phyloP scores from a whole-genome alignment of 2,113 vertebrate genomes.

The Daubentonia madagascariensis region DNA sequence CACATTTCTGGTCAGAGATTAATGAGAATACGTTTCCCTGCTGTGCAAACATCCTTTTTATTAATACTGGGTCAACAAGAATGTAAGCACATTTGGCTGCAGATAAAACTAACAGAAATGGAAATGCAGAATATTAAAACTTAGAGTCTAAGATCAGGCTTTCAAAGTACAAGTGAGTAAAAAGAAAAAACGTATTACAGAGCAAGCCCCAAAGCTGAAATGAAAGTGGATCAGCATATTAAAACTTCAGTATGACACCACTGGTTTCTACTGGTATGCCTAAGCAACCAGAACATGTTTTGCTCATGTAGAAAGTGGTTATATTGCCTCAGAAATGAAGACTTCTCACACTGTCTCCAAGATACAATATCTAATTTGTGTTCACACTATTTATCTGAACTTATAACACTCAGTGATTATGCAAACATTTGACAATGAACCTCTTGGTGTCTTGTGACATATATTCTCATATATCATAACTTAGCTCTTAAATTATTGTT shows the following conservation, averaged over 20 bases:
- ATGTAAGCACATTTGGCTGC: slow-evolving; percentile 52
- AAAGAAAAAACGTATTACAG: slow-evolving; percentile 11
- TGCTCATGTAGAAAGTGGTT: not conserved
- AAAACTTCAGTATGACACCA: not conserved
- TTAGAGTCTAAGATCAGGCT: not conserved
- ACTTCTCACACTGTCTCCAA: not conserved
- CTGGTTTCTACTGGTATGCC: not conserved
- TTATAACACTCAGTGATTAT: not conserved
- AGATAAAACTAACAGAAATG: slow-evolving; percentile 69
- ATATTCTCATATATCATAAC: not conserved
- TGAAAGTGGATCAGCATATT: not conserved
- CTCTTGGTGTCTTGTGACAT: not conserved
- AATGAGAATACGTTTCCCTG: slow-evolving; percentile 58
- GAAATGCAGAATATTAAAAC: slow-evolving; percentile 48
- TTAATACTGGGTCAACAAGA: slow-evolving; percentile 63
- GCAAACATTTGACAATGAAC: not conserved
- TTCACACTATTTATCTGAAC: not conserved
- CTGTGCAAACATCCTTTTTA: slow-evolving; percentile 70
- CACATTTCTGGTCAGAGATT: slow-evolving; percentile 61
- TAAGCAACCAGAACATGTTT: not conserved
- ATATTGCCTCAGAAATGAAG: not conserved
- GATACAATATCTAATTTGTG: not conserved
- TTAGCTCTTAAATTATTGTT: not conserved
- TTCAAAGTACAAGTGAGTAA: slow-evolving; percentile 45
- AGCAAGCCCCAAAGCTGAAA: not conserved